Conservation (phyloP, 2,888 invertebrate genomes). For the Alentia gelatinosa region DNA sequence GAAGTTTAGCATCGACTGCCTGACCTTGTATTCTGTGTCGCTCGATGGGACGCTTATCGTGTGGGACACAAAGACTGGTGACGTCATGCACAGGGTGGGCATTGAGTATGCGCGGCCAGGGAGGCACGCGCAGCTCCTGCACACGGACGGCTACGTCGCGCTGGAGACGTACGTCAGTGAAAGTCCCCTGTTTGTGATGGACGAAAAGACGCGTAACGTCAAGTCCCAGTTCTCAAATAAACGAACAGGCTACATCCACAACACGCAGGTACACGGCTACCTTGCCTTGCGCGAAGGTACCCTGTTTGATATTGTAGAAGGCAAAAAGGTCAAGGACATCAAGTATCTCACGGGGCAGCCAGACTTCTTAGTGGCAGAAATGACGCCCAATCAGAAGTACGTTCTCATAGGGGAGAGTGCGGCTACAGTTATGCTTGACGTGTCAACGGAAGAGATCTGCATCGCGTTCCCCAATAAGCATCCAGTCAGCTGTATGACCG, state of each 20-base stretch:
- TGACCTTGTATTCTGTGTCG: conserved; percentile 64
- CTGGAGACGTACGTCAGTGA: conserved; percentile 62
- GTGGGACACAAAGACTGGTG: conserved; percentile 65
- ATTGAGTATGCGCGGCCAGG: conserved; percentile 50
- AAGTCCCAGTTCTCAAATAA: conserved; percentile 55
- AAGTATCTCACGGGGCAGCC: conserved; percentile 61
- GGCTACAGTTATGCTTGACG: conserved; percentile 60
- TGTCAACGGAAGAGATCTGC: conserved; percentile 48
- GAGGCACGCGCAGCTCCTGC: conserved; percentile 8
- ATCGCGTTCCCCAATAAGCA: conserved; percentile 60
- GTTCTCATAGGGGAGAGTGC: conserved; percentile 63
- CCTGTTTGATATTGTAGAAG: conserved; percentile 61
- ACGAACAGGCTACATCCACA: conserved; percentile 58
- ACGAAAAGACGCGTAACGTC: conserved; percentile 63
- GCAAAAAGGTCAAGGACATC: conserved; percentile 63
- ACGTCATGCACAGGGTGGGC: conserved; percentile 59
- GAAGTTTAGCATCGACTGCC: conserved; percentile 61
- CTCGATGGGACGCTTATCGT: conserved; percentile 63
- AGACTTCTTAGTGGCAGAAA: conserved; percentile 60
- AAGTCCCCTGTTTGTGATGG: conserved; percentile 59
- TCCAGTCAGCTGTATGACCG: conserved; percentile 63
- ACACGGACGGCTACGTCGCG: conserved; percentile 61
- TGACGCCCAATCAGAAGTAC: conserved; percentile 63
- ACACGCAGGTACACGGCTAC: conserved; percentile 57
- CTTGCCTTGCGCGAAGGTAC: conserved; percentile 65